Base-by-base conservation (phyloP, 2,113 vertebrate species). In the Sander lucioperca region DNA sequence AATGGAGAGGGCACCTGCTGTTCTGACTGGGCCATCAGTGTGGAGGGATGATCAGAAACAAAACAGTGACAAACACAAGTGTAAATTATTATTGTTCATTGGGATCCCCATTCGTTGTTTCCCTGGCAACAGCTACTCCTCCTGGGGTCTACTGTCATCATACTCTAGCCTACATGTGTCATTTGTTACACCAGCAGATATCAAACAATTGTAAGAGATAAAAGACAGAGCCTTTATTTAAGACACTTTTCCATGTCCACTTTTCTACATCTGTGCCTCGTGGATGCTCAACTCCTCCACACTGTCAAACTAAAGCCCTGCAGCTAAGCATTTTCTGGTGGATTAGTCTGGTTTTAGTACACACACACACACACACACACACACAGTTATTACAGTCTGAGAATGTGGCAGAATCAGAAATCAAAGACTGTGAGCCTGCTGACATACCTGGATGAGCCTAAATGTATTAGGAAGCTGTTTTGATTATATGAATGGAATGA, bases 1-100 rank as follows among this genome's bases (percentile, higher is more conserved):
- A 91, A 50, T 83, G 83, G 82, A 48, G 69, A 76, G 54, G 74
- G 89, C 82, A 89, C 88, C 92, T 89, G 90, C 83, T 90, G 74
- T 48, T 43, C 51, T 21, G 47, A 58, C 64, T 21, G 30, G 73
- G 15, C 43, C 51, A 3, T 69, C 75, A 71, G 54, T 43, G 58
- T 6, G 45, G 43, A 58, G 54, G 39, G 77, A 50, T 77, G 62
- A 62, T 73, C 71, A 63, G 72, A 43, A 59, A 81, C 79, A 84
- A 43, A 57, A 69, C 63, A 70, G 25, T 16, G 19, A 83, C 62
- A 43, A 23, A 72, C 8, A n/a, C 53, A 59, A 43, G 54, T 77
- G 61, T 69, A 66, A 79, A 85, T 74, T 23, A 62, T 19, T 12
- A 21, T 59, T 62, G 43, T 61, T 33, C 48, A 51, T 12, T 53